Evolutionary conservation across 2,113 vertebrate species (phyloP).

Genomic region (Paradoxurus hermaphroditus): DNA sequence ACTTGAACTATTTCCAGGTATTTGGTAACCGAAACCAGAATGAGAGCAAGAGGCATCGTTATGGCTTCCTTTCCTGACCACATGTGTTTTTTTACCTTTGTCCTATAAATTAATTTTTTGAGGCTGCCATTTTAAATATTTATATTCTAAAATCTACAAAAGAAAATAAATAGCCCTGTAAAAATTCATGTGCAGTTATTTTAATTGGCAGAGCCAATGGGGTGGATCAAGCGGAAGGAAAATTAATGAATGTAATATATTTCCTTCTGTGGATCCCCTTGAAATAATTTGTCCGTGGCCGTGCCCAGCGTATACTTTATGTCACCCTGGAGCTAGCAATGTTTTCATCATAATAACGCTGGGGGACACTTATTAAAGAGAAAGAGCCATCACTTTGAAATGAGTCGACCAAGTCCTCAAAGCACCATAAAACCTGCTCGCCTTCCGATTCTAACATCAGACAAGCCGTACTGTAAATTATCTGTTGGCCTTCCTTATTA

Average conservation of each 20-base stretch:
- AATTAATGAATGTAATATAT: slow-evolving; percentile 76
- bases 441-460: background rate
- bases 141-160: slow-evolving; percentile 64
- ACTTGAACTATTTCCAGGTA: background rate
- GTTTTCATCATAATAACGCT: slow-evolving; percentile 47
- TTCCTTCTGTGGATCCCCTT: slow-evolving; percentile 64
- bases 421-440: background rate
- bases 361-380: background rate
- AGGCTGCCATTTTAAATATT: slow-evolving; percentile 57
- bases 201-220: slow-evolving; percentile 80
- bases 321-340: slow-evolving; percentile 41
- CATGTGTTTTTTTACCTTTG: background rate
- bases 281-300: slow-evolving; percentile 67
- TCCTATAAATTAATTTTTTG: background rate
- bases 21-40: background rate
- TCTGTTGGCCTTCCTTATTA: background rate
- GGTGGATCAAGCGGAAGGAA: slow-evolving; percentile 63
- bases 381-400: slow-evolving; percentile 21
- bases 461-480: background rate
- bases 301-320: slow-evolving; percentile 65
- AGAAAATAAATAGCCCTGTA: slow-evolving; percentile 61
- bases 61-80: background rate
- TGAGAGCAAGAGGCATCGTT: background rate
- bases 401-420: background rate
- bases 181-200: slow-evolving; percentile 55